Conservation (phyloP, 2,888 invertebrate species). For the Drosophila parthenogenetica region DNA sequence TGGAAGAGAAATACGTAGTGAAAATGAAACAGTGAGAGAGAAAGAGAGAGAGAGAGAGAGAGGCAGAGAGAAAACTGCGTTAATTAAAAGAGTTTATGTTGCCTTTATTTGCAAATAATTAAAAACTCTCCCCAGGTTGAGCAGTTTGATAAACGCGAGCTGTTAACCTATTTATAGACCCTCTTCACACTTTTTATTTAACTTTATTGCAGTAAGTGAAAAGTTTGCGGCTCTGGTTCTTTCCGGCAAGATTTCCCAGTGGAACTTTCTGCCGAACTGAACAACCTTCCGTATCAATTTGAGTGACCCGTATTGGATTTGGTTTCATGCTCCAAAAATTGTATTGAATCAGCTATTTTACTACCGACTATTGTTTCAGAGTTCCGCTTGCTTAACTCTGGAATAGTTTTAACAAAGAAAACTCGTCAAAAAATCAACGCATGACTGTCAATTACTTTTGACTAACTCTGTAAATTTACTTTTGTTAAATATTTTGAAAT, state of each 20-base stretch:
- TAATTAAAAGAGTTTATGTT: constrained; percentile 65
- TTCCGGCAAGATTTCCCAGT: not conserved
- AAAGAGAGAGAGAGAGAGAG: not conserved
- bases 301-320: constrained; percentile 56
- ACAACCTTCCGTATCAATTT: constrained; percentile 37
- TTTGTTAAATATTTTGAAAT: too few relatives aligned
- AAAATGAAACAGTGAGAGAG: too few relatives aligned
- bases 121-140: constrained; percentile 53
- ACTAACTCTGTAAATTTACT: too few relatives aligned
- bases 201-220: constrained; percentile 43
- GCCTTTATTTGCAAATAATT: constrained; percentile 77
- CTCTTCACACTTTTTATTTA: constrained; percentile 43
- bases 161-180: constrained; percentile 73
- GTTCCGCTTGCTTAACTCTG: constrained; percentile 39
- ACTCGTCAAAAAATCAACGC: too few relatives aligned
- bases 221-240: constrained; percentile 42
- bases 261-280: constrained; percentile 18
- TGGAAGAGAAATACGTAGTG: not conserved
- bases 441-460: too few relatives aligned
- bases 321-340: constrained; percentile 24
- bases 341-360: constrained; percentile 70
- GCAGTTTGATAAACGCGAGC: constrained; percentile 41
- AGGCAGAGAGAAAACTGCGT: constrained; percentile 22
- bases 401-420: too few relatives aligned
- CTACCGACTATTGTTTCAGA: constrained; percentile 60